Conservation (phyloP, 1,140 invertebrate genomes). For the Ditylenchus dipsaci region DNA sequence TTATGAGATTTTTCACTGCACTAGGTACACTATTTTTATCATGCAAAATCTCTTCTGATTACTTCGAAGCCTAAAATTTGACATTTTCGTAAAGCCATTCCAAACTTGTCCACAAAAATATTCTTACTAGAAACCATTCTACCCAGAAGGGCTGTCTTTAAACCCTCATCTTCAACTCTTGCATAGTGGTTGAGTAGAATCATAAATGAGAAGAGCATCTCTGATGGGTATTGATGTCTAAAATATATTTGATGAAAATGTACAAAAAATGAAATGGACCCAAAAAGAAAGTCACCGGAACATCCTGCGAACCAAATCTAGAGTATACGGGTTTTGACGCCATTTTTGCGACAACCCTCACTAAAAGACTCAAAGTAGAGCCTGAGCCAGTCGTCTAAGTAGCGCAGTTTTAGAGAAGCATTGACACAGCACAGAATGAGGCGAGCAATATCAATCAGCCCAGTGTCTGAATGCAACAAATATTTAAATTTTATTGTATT, state of each 20-base stretch:
- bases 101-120: too few relatives aligned
- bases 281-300: slow-evolving; percentile 1
- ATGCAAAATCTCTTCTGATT: background rate
- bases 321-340: background rate
- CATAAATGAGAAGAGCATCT: slow-evolving; percentile 6
- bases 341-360: background rate
- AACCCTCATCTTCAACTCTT: slow-evolving; percentile 1
- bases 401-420: background rate
- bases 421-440: slow-evolving; percentile 3
- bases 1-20: too few relatives aligned
- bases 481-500: background rate
- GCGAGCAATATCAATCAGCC: slow-evolving; percentile 1
- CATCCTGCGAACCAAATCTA: slow-evolving; percentile 5
- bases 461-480: background rate
- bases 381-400: slow-evolving; percentile 6
- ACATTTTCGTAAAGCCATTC: too few relatives aligned
- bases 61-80: background rate
- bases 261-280: background rate
- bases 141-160: background rate
- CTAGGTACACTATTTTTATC: too few relatives aligned
- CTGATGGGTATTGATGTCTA: slow-evolving; percentile 5
- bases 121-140: background rate
- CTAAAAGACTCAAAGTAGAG: slow-evolving; percentile 2
- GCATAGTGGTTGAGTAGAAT: background rate
- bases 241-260: background rate